Evolutionary conservation across 2,888 invertebrate species (phyloP), one percentile per base, ranked within the genome.

Genomic region (Campoletis raptor): DNA sequence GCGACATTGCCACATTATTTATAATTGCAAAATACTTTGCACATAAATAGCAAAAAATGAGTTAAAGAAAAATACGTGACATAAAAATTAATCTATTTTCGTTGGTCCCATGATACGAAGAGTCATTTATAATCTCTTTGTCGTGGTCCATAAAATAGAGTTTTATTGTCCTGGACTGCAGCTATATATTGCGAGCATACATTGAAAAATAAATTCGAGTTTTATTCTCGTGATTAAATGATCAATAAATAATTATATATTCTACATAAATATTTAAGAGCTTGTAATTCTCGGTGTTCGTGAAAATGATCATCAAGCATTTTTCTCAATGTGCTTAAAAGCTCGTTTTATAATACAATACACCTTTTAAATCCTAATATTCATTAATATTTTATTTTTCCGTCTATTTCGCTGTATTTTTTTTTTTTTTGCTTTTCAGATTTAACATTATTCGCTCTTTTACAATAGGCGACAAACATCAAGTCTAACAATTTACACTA

Each of bases 161-260:
- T 66, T 61, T 81, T 77, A 81, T 81, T 81, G 81, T 81, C 81
- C 48, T 81, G 73, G 77, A 73, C 73, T 81, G 81, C 81, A 81
- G 81, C 81, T 52, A 73, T 70, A 42, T 57, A 57, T 24, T n/a
- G 48, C 30, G 45, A 54, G 21, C 42, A 45, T 48, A 67, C 9
- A 52, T 77, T 45, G 42, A 57, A 30, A 52, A 67, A 77, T 10
- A 66, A 5, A 52, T 48, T 52, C 52, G 66, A 48, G 52, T 66
- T 48, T 52, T 18, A 36, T 12, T 12, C 54, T 66, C 66, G 48
- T 45, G n/a, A 48, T 21, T 9, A 52, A 64, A 15, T 52, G 2
- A 48, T 21, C 30, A 77, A 77, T 77, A 52, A 77, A 73, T 73
- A 73, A 54, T 52, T 15, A 52, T 72, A 72, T 48, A 48, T 45